Evolutionary conservation across 2,888 invertebrate genomes (phyloP), one percentile per base, ranked within the genome.

Genomic region (Linyphia triangularis): DNA sequence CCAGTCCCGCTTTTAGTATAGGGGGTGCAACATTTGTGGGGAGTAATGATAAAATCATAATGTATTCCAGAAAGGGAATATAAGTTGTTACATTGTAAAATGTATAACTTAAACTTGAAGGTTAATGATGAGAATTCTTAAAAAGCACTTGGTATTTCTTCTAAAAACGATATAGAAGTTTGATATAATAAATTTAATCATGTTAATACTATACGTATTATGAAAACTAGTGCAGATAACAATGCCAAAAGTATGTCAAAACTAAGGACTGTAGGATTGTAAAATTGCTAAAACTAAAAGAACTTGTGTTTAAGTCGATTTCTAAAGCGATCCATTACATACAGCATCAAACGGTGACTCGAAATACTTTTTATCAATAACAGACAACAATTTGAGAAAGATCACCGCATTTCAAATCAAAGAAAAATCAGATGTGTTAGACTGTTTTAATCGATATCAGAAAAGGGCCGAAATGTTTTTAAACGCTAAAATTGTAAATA

Each of bases 301-400:
- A 2, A 9, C 6, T 4, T 61, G 3, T 61, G n/a, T 61, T 61
- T n/a, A 61, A 61, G 19, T 4, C n/a, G 3, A 7, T 57, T 3
- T 4, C 4, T 4, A 19, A 13, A 19, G 13, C 16, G 57, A 13
- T 7, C 33, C 33, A 6, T 33, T 33, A 33, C 33, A 4, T 6
- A 33, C 4, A 4, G 33, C 9, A 6, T 4, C n/a, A 7, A 57
- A 5, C 5, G 57, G 57, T 19, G 57, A 13, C 5, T 19, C n/a
- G n/a, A 69, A 16, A 73, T 40, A 73, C 37, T 73, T 40, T 51
- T 51, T 22, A 5, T 10, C 73, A n/a, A 40, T 51, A n/a, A 26
- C 13, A 3, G 73, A 73, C 22, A 51, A 73, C 24, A 43, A 19
- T 28, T 73, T 51, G 1, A 10, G 51, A 6, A 73, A 73, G 22